Base-by-base conservation (phyloP, 2,888 invertebrate genomes). In the Drosophila kanekoi region DNA sequence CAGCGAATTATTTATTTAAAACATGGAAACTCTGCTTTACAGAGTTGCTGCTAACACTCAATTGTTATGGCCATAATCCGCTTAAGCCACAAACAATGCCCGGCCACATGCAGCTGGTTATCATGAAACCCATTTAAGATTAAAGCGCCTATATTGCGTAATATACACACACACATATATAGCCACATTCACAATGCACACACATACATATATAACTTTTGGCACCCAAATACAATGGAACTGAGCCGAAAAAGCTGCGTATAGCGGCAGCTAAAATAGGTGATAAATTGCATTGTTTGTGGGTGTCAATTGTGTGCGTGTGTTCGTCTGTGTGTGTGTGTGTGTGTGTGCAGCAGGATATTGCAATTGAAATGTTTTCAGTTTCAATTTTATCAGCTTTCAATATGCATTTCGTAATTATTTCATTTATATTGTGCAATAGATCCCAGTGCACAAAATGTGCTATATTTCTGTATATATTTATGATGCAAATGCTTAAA, bases 271-370 rank as follows among this genome's bases (percentile, higher is more conserved):
- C 48, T 54, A 47, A 71, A 64, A 71, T 65, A 48, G 56, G 43
- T 72, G 54, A 72, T 72, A 72, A 67, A 67, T 63, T 56, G 47
- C 51, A 72, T 73, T 72, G 72, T 72, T 66, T 72, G 61, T 33
- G 38, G 60, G 60, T 51, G 56, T 47, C 72, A 59, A 43, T 40
- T 58, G 2, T 3, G 9, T 8, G 14, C 4, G 10, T 33, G 9
- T 8, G 32, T 35, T 13, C 16, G 3, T 18, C 3, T 18, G 10
- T 1, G 41, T 23, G 14, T 18, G 9, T 18, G n/a, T 10, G 32
- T 41, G n/a, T 10, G 28, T 35, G 49, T 47, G 14, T 48, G 63
- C 71, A 58, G 72, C 82, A 81, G 83, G 82, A 81, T 74, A 81
- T 77, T 79, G 67, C 72, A 61, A 49, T 58, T 67, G 62, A 63